Conservation (phyloP, 2,797 vertebrate species). For the Silurus lanzhouensis region DNA sequence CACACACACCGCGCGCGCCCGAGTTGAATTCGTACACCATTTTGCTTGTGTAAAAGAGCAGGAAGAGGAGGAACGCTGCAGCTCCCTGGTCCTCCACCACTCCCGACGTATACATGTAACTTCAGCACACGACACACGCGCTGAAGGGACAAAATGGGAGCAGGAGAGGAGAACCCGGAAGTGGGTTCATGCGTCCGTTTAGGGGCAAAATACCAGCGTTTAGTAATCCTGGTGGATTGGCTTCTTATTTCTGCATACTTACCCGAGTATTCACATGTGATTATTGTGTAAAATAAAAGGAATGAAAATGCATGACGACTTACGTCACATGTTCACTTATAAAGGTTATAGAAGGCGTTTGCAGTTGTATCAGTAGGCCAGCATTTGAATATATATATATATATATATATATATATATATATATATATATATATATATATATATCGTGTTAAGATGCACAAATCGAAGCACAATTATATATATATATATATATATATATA, state of each 20-base stretch:
- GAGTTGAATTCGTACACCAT: constrained; percentile 55
- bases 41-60: constrained; percentile 56
- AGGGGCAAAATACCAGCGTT: background rate
- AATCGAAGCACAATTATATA: too few relatives aligned
- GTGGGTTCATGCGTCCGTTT: constrained; percentile 22
- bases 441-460: too few relatives aligned
- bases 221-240: background rate
- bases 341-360: background rate
- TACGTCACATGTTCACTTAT: background rate
- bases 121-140: constrained; percentile 38
- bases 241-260: background rate
- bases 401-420: too few relatives aligned
- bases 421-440: too few relatives aligned
- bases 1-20: constrained; percentile 24
- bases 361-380: too few relatives aligned
- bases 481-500: too few relatives aligned
- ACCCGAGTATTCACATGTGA: background rate
- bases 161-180: constrained; percentile 55
- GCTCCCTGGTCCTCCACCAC: constrained; percentile 49
- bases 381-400: too few relatives aligned
- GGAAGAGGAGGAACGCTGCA: constrained; percentile 36
- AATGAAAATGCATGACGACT: background rate
- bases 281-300: background rate
- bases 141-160: constrained; percentile 59
- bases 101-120: constrained; percentile 30